Evolutionary conservation across 1,140 invertebrate genomes (phyloP).

Genomic region (Dreissena polymorpha): DNA sequence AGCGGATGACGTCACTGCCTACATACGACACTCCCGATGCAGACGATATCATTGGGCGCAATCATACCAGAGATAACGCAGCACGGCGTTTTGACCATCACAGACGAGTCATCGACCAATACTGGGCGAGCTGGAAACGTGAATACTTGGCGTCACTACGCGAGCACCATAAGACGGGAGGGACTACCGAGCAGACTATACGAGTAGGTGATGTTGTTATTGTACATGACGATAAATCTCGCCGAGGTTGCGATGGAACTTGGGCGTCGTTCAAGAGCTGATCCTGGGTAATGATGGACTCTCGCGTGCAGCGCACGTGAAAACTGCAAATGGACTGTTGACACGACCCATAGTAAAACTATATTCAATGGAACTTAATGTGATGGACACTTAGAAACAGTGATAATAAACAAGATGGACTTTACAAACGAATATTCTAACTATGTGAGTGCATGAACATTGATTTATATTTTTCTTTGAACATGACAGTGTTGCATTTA

Average conservation of each 20-base stretch:
- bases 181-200: not conserved
- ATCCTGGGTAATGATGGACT: not conserved
- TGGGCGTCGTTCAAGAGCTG: not conserved
- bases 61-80: too few species aligned
- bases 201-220: not conserved
- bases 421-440: too few species aligned
- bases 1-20: too few species aligned
- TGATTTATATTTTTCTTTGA: too few species aligned
- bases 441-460: too few species aligned
- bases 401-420: too few species aligned
- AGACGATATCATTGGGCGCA: too few species aligned
- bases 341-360: not conserved
- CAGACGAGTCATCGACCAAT: not conserved
- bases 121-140: constrained; percentile 3
- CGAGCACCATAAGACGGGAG: not conserved
- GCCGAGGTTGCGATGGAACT: not conserved
- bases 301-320: not conserved
- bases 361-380: not conserved
- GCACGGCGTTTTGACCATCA: not conserved
- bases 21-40: too few species aligned
- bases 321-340: not conserved
- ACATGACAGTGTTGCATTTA: too few species aligned
- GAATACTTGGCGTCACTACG: not conserved
- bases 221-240: constrained; percentile 6
- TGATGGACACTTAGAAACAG: too few species aligned